Conservation (phyloP, 2,113 vertebrate genomes). For the Colinus virginianus region DNA sequence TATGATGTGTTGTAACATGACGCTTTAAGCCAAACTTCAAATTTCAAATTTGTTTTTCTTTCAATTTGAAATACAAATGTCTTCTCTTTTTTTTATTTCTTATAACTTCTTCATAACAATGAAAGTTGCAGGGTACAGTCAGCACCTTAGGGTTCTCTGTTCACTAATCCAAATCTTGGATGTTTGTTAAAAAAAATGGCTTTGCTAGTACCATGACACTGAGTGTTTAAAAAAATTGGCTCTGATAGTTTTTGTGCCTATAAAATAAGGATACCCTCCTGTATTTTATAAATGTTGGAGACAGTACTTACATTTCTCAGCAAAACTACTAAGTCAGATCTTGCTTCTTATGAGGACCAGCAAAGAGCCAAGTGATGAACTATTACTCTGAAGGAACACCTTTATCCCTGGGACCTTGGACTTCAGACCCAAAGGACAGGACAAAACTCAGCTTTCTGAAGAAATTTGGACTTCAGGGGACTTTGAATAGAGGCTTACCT, state of each 20-base stretch:
- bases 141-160: neutral
- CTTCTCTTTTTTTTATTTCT: neutral
- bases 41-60: neutral
- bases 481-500: neutral
- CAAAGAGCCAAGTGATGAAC: neutral
- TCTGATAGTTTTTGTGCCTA: neutral
- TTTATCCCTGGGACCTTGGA: neutral
- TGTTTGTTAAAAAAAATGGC: neutral
- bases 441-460: neutral
- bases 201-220: neutral
- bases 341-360: neutral
- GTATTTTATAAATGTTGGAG: neutral
- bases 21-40: neutral
- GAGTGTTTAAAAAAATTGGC: neutral
- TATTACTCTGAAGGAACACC: neutral
- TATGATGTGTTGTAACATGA: neutral
- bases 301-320: neutral
- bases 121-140: neutral
- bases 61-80: neutral
- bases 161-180: neutral
- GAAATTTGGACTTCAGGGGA: rapidly evolving
- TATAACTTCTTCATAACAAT: rapidly evolving
- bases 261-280: neutral
- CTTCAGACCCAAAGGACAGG: neutral
- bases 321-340: neutral